Evolutionary conservation across 2,797 vertebrate genomes (phyloP), one percentile per base, ranked within the genome.

Genomic region (Mormyrus hasselquistii): DNA sequence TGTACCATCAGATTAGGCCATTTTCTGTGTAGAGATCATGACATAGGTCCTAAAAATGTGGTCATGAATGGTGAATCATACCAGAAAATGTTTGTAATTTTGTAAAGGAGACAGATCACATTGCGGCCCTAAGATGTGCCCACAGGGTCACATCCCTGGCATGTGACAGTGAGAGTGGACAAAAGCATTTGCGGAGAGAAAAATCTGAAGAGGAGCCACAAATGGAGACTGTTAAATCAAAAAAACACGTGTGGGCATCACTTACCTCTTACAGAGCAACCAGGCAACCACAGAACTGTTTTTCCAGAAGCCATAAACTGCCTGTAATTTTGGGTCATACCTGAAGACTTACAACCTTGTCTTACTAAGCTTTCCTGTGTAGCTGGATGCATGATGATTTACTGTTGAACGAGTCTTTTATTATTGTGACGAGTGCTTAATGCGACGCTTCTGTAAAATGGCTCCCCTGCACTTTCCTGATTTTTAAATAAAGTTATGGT

Each of bases 381-480:
- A 86, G 47, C 22, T 52, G 84, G 53, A 41, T 59, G 86, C 86
- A 87, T 87, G 44, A 49, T 84, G 53, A 38, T 9, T 57, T 55
- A 53, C 53, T 59, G 86, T 57, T 38, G 14, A 52, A 12, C 53
- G 34, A 57, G 1, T 41, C 76, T 82, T 86, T 38, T 87, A 34
- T n/a, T 49, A 25, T 59, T 41, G 52, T 57, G 52, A 57, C 2
- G 53, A 34, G 86, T 87, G 86, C 10, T 65, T 73, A 69, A 47
- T 88, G 87, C 57, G 49, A 38, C 19, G 86, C 59, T 65, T 88
- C 49, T 65, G 38, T 57, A 88, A 29, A 73, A 44, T 47, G 87
- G 44, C 59, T 50, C 22, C 59, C 41, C 47, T n/a, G 57, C 57
- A 44, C 16, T 44, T 3, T 59, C 19, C 19, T 82, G 5, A 47